A percentile compares a stretch with the other conserved stretches of the same genome.
These are phyloP conservation scores for Eriocheir sinensis DNA, from an alignment of 1,140 invertebrate genomes.

Conservation along the genomic window DNA sequence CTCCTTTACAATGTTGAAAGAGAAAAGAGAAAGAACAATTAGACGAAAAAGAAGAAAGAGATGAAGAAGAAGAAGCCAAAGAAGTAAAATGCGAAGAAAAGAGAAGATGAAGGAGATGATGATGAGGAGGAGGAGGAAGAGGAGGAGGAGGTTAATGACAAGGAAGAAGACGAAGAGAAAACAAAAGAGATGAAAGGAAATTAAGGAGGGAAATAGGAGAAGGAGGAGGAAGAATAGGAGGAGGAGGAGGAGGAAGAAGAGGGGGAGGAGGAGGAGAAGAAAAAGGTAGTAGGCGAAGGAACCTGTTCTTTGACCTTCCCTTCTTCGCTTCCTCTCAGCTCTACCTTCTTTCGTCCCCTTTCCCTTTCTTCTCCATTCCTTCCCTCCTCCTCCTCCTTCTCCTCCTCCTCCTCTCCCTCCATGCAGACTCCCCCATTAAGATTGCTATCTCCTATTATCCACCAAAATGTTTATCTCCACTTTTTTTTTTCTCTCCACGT, in stretches of 20 bases:
- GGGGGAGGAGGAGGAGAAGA: background rate
- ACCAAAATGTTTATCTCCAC: background rate
- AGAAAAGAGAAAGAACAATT: too few species aligned
- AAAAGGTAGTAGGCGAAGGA: conserved; percentile 10
- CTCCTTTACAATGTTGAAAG: too few species aligned
- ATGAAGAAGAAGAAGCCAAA: too few species aligned
- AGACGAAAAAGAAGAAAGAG: too few species aligned
- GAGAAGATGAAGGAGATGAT: background rate
- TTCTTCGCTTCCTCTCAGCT: conserved; percentile 13
- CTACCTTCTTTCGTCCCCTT: background rate
- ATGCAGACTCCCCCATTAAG: conserved; percentile 12
- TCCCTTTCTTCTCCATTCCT: conserved; percentile 1
- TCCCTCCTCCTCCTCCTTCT: background rate
- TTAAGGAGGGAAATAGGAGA: background rate
- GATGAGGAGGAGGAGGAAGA: background rate
- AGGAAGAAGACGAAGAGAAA: background rate
- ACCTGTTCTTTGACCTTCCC: conserved; percentile 22
- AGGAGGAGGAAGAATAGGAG: background rate
- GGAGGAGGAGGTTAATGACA: background rate
- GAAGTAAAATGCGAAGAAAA: background rate
- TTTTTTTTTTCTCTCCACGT: too few species aligned
- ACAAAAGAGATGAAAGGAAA: background rate
- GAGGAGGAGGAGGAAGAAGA: background rate
- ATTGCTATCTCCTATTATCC: conserved; percentile 3
- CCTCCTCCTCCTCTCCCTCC: background rate